Percentiles rank a stretch among this genome's conserved stretches.
Conservation (phyloP, 2,797 vertebrate genomes). For the Rhadinocentrus ornatus region DNA sequence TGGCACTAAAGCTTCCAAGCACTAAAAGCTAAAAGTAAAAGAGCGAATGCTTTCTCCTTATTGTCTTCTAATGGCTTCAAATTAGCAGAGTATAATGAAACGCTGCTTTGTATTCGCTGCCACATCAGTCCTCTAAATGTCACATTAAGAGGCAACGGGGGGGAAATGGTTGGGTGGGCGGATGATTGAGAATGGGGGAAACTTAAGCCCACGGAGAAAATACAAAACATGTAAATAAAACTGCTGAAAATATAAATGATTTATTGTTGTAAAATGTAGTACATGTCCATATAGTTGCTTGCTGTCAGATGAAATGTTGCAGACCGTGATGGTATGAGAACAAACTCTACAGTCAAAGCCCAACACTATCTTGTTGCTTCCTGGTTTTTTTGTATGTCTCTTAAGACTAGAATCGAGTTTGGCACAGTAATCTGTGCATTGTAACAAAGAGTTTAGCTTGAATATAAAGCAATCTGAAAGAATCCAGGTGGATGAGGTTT, state of each 20-base stretch:
- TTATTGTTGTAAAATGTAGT: conserved; percentile 13
- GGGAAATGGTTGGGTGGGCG: conserved; percentile 29
- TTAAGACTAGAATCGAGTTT: conserved; percentile 40
- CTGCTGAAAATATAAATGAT: conserved; percentile 20
- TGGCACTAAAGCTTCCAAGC: conserved; percentile 61
- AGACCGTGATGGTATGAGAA: not conserved
- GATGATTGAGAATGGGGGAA: conserved; percentile 11
- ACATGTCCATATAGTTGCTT: not conserved
- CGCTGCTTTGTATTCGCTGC: conserved; percentile 45
- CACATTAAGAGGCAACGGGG: conserved; percentile 53
- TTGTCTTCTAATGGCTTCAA: conserved; percentile 76
- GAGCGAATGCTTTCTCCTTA: conserved; percentile 67
- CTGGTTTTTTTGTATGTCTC: conserved; percentile 19
- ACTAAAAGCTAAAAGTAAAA: conserved; percentile 65
- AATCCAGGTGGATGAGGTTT: conserved; percentile 45
- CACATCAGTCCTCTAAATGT: conserved; percentile 64
- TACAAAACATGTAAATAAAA: conserved; percentile 34
- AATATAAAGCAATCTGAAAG: conserved; percentile 55
- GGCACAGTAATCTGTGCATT: conserved; percentile 41
- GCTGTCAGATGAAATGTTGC: conserved; percentile 20
- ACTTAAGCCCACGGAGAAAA: conserved; percentile 36
- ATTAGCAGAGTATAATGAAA: conserved; percentile 71
- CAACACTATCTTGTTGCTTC: conserved; percentile 24
- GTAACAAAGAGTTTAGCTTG: conserved; percentile 56
- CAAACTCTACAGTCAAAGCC: conserved; percentile 27